Conservation (phyloP, 2,888 invertebrate genomes). For the Invenusta paracnida region DNA sequence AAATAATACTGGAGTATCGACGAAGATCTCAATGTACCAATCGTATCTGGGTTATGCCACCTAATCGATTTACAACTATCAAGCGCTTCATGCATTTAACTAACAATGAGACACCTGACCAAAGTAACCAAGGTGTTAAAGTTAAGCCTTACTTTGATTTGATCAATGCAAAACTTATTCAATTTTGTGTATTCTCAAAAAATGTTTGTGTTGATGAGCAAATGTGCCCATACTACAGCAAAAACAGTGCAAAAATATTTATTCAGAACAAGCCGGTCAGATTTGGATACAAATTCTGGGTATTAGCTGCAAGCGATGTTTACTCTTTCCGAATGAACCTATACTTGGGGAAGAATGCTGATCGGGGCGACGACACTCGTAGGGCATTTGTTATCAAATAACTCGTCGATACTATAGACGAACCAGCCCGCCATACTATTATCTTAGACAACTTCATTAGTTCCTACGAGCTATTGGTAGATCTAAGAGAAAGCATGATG, state of each 20-base stretch:
- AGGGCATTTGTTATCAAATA: neutral
- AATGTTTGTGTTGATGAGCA: neutral
- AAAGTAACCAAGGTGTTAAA: neutral
- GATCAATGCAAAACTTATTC: neutral
- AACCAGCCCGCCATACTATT: conserved; percentile 4
- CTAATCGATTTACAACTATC: neutral
- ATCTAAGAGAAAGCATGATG: conserved; percentile 14
- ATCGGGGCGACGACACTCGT: neutral
- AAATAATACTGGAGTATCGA: neutral
- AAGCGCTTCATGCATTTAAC: neutral
- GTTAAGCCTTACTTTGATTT: neutral
- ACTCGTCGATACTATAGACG: conserved; percentile 1
- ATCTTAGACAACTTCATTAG: neutral
- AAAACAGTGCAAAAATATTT: neutral
- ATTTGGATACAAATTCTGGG: neutral
- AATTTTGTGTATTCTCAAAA: neutral
- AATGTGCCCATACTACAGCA: neutral
- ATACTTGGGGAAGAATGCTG: neutral
- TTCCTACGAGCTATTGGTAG: conserved; percentile 6
- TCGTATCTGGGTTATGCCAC: neutral
- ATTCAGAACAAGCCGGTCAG: neutral
- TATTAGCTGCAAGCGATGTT: too few species aligned
- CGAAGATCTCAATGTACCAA: neutral
- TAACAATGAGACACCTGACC: neutral
- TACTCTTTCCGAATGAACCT: too few species aligned